A percentile compares a stretch with the other conserved stretches of the same genome.
Evolutionary conservation across 2,113 vertebrate species (phyloP).

Genomic region (Neodon shergylaensis): DNA sequence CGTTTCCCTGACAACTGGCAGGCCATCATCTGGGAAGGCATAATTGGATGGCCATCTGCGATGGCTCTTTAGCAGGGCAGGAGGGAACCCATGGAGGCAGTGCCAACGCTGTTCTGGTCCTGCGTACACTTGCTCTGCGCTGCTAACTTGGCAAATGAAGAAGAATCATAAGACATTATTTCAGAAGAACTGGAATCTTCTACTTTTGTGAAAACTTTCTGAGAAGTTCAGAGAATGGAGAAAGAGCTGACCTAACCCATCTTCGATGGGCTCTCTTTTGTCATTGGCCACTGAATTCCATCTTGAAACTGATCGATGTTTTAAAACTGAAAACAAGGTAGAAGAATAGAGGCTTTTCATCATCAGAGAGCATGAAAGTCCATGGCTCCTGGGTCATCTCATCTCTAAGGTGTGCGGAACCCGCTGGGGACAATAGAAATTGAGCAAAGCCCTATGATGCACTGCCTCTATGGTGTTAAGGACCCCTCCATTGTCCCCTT

Average conservation of each 20-base stretch:
- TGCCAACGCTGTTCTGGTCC: too few relatives aligned
- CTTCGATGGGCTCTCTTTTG: background rate
- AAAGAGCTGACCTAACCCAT: background rate
- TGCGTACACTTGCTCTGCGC: background rate
- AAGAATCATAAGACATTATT: background rate
- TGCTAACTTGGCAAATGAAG: background rate
- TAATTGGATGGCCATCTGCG: background rate
- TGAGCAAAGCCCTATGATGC: background rate
- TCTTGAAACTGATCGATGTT: background rate
- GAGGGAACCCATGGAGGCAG: background rate
- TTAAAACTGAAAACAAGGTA: background rate
- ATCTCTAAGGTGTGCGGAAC: fast-evolving
- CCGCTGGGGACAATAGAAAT: background rate
- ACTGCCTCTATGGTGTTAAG: background rate
- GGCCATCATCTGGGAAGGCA: background rate
- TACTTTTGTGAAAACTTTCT: constrained; percentile 20
- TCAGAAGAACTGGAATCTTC: constrained; percentile 65
- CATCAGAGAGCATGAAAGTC: background rate
- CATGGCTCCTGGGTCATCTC: too few relatives aligned
- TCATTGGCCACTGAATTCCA: background rate
- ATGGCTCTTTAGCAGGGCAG: background rate
- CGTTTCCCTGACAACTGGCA: background rate
- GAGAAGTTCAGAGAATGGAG: background rate
- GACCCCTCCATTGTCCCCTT: too few relatives aligned
- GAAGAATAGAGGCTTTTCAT: background rate